A percentile compares a stretch with the other conserved stretches of the same genome.
phyloP scores from a whole-genome alignment of 2,113 vertebrate genomes.

The Cacatua alba region DNA sequence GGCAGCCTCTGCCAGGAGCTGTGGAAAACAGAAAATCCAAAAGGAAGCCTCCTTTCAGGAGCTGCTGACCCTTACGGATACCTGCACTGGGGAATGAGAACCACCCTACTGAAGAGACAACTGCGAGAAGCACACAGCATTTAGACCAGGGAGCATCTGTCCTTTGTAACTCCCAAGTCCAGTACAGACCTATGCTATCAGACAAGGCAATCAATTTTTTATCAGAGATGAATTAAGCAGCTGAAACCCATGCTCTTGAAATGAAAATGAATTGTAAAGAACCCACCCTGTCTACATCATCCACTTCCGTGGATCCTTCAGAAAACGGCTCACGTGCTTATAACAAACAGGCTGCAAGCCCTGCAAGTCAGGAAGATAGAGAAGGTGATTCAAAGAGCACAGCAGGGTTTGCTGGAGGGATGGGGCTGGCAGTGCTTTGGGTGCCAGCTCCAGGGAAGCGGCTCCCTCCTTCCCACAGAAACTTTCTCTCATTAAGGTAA shows the following conservation, averaged over 20 bases:
- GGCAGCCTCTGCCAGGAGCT: background rate
- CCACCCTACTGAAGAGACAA: background rate
- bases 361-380: background rate
- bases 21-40: background rate
- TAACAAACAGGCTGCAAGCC: background rate
- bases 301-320: background rate
- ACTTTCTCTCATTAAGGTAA: background rate
- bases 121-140: too few species aligned
- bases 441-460: background rate
- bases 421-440: background rate
- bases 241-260: background rate
- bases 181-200: background rate
- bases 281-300: rapidly evolving
- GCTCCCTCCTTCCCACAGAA: background rate
- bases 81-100: background rate
- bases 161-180: background rate
- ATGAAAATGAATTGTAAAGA: background rate
- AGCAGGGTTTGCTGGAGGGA: background rate
- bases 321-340: background rate
- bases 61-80: rapidly evolving
- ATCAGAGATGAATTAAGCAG: background rate
- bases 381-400: background rate
- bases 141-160: background rate
- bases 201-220: rapidly evolving
- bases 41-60: background rate